Evolutionary conservation across 1,140 invertebrate genomes (phyloP), one percentile per base, ranked within the genome.

Genomic region (Myzus persicae): DNA sequence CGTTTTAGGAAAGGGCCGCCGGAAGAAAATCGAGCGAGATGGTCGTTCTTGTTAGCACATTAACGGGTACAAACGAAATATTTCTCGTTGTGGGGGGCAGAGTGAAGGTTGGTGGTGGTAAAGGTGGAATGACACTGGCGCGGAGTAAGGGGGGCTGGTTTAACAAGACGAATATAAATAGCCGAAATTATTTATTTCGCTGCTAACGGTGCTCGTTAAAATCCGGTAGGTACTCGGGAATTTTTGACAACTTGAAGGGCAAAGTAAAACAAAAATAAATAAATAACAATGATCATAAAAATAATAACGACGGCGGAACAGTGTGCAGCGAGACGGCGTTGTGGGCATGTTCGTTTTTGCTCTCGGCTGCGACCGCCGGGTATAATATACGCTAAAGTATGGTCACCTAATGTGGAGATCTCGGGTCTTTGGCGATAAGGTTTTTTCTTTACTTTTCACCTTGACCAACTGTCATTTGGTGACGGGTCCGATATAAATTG

Each of bases 11-110:
- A 76, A n/a, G 20, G 67, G 22, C 67, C 40, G 22, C 67, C 40
- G 59, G 18, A 91, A 36, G 67, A 67, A 44, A 91, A 81, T 11
- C n/a, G 87, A 11, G 40, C 26, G 89, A 90, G 42, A 46, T 24
- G 67, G 42, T 76, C 40, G 90, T 44, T 36, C 90, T 91, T 91
- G 90, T 91, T 91, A 91, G 90, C 90, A 46, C 90, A 81, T 81
- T 91, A 91, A 44, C 67, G 67, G 42, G n/a, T 38, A 46, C 44
- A 91, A 91, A 91, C 90, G 42, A 91, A 91, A 91, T 44, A 91
- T 91, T 91, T 82, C 59, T 1, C 14, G 40, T 20, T 7, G 42
- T 1, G 26, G 31, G 0, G 59, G 11, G 31, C 6, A 11, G 46
- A n/a, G n/a, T n/a, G 11, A 1, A 9, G 4, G 9, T 67, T 5